Evolutionary conservation across 2,888 invertebrate genomes (phyloP).

Genomic region (Muscina levida): DNA sequence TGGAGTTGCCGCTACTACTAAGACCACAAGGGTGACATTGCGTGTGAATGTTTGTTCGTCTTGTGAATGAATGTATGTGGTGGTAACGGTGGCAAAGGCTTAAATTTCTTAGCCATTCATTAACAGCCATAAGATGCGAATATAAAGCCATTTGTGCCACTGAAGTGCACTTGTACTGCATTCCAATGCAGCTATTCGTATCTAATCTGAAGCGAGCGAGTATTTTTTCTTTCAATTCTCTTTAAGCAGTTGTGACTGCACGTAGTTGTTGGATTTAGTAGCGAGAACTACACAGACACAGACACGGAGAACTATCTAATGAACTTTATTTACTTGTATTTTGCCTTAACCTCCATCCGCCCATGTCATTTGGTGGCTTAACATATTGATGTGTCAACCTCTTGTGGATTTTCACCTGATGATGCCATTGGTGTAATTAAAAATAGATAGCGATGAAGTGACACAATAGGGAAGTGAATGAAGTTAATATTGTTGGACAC

Average conservation of each 20-base stretch:
- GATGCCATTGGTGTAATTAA: slow-evolving; percentile 47
- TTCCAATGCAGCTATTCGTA: slow-evolving; percentile 21
- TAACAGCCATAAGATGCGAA: slow-evolving; percentile 33
- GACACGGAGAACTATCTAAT: neutral
- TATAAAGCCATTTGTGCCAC: slow-evolving; percentile 39
- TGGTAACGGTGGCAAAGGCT: slow-evolving; percentile 27
- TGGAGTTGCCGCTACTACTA: neutral
- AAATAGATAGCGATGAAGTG: neutral
- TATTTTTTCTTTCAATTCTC: neutral
- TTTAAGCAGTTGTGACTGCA: slow-evolving; percentile 1
- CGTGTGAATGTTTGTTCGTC: neutral
- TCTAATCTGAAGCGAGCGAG: slow-evolving; percentile 28
- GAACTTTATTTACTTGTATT: neutral
- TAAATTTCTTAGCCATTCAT: slow-evolving; percentile 33
- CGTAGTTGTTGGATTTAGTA: slow-evolving; percentile 23
- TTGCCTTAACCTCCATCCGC: neutral
- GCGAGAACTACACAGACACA: neutral
- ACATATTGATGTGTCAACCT: slow-evolving; percentile 45
- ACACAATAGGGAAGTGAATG: too few relatives aligned
- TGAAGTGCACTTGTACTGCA: slow-evolving; percentile 35
- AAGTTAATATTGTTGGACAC: neutral
- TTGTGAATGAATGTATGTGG: slow-evolving; percentile 18
- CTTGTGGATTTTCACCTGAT: slow-evolving; percentile 43
- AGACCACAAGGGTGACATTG: neutral
- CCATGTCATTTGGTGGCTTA: slow-evolving; percentile 33